Conservation (phyloP, 2,888 invertebrate species). For the Eutolmus rufibarbis region DNA sequence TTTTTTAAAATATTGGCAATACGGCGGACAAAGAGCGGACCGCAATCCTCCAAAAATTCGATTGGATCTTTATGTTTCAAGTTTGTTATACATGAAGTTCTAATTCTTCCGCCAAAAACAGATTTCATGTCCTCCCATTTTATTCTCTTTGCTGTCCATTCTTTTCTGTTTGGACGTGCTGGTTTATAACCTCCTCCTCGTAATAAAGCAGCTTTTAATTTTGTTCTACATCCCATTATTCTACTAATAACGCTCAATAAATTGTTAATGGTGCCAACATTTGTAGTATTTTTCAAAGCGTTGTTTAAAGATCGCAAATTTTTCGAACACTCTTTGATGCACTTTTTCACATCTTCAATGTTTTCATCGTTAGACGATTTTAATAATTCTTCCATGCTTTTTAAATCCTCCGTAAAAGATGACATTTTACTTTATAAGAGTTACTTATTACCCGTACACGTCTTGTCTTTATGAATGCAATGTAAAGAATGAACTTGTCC, state of each 20-base stretch:
- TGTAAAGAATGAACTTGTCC: not conserved
- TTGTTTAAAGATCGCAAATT: not conserved
- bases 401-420: too few relatives aligned
- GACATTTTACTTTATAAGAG: not conserved
- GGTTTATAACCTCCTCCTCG: not conserved
- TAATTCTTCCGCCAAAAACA: not conserved
- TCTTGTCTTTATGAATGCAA: not conserved
- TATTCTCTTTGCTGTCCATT: not conserved
- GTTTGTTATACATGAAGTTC: not conserved
- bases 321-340: not conserved
- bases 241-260: not conserved
- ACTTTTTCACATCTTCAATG: not conserved
- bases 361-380: not conserved
- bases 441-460: not conserved
- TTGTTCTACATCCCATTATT: not conserved
- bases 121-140: not conserved
- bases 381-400: too few relatives aligned
- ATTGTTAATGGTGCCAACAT: not conserved
- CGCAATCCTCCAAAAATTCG: not conserved
- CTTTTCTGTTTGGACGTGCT: not conserved
- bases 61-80: not conserved
- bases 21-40: not conserved
- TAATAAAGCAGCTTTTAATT: not conserved
- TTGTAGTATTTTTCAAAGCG: not conserved
- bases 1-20: conserved; percentile 15